phyloP scores from a whole-genome alignment of 2,113 vertebrate genomes.

The Larimichthys crocea region DNA sequence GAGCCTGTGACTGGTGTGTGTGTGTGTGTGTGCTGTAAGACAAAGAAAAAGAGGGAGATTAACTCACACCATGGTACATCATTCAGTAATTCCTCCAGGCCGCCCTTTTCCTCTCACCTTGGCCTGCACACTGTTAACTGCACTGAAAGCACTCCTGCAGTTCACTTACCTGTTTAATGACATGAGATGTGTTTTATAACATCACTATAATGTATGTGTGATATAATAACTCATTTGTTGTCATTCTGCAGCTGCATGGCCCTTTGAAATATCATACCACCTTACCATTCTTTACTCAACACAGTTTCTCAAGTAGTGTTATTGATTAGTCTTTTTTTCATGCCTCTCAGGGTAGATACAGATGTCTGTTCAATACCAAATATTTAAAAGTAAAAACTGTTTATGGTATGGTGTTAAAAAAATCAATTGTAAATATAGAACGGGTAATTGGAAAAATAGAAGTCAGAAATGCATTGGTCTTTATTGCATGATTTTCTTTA shows the following conservation, averaged over 20 bases:
- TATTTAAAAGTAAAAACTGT: neutral
- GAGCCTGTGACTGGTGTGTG: conserved; percentile 37
- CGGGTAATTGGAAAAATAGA: neutral
- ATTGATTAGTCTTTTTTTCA: neutral
- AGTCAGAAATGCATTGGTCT: neutral
- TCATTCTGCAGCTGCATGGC: no score
- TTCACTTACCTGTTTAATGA: conserved; percentile 6
- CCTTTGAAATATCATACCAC: neutral
- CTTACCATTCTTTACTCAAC: neutral
- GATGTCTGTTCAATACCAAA: neutral
- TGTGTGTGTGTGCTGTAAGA: conserved; percentile 20
- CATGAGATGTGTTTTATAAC: neutral
- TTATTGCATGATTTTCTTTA: no score
- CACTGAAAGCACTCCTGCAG: conserved; percentile 13
- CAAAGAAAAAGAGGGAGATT: conserved; percentile 39
- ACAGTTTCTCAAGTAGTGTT: neutral
- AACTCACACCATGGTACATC: conserved; percentile 45
- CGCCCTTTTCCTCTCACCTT: conserved; percentile 30
- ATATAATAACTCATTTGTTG: neutral
- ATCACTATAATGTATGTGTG: neutral
- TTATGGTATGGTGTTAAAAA: neutral
- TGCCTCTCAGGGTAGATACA: neutral
- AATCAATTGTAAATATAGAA: neutral
- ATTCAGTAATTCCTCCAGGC: conserved; percentile 33
- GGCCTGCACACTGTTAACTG: conserved; percentile 29